phyloP scores from a whole-genome alignment of 2,113 vertebrate genomes.

The Oryzias celebensis region DNA sequence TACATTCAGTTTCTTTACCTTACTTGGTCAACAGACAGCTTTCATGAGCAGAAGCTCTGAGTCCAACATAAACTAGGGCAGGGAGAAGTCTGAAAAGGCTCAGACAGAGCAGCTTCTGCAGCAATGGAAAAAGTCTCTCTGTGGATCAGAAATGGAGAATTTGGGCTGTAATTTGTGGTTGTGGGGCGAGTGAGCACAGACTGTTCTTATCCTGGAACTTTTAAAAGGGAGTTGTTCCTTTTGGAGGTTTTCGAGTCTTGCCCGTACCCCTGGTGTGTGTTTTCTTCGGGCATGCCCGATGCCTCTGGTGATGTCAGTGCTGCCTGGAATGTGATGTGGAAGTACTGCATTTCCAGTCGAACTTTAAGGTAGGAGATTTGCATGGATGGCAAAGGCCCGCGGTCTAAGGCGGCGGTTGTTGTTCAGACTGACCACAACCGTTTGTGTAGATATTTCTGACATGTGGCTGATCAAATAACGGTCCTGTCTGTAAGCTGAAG shows the following conservation, averaged over 20 bases:
- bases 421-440: conserved; percentile 47
- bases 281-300: conserved; percentile 59
- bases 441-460: conserved; percentile 61
- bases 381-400: conserved; percentile 26
- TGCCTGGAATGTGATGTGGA: conserved; percentile 92
- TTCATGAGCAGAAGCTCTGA: conserved; percentile 54
- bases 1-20: conserved; percentile 68
- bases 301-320: conserved; percentile 79
- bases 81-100: conserved; percentile 39
- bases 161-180: conserved; percentile 75
- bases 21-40: conserved; percentile 74
- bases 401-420: conserved; percentile 42
- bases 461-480: conserved; percentile 58
- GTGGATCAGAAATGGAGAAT: conserved; percentile 69
- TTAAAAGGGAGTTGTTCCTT: conserved; percentile 40
- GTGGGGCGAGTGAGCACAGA: conserved; percentile 52
- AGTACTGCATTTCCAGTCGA: conserved; percentile 92
- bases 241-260: conserved; percentile 32
- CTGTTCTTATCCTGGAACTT: conserved; percentile 57
- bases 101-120: conserved; percentile 63
- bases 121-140: conserved; percentile 55
- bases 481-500: conserved; percentile 55
- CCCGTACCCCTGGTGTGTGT: conserved; percentile 28
- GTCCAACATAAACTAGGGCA: conserved; percentile 51
- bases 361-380: conserved; percentile 86